Conservation (phyloP, 2,888 invertebrate genomes). For the Eumacrocentrus americanus region DNA sequence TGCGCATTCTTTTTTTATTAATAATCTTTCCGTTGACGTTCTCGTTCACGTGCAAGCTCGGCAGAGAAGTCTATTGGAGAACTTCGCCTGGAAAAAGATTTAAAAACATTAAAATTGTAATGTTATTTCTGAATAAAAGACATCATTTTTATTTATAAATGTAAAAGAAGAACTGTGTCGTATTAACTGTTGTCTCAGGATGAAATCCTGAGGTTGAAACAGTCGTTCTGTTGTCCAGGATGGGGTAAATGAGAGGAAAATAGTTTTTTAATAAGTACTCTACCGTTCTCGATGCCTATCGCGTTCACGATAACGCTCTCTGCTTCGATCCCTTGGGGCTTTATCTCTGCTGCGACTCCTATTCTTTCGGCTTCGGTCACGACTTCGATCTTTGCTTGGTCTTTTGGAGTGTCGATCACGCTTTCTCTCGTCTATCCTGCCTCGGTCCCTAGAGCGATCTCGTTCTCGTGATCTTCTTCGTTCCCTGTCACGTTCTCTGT, state of each 20-base stretch:
- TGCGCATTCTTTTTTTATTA: slow-evolving; percentile 18
- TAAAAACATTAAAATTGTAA: slow-evolving; percentile 9
- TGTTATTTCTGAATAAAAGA: neutral
- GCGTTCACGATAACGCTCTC: slow-evolving; percentile 53
- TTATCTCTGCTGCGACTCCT: slow-evolving; percentile 59
- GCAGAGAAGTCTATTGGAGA: slow-evolving; percentile 58
- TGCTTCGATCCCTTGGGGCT: slow-evolving; percentile 52
- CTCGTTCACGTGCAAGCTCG: slow-evolving; percentile 58
- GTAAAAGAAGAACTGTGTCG: too few species aligned
- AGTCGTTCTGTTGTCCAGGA: too few species aligned
- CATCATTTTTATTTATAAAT: too few species aligned
- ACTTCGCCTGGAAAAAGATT: slow-evolving; percentile 44
- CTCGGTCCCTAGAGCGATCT: slow-evolving; percentile 44
- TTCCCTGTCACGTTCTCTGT: slow-evolving; percentile 51
- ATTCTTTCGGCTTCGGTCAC: slow-evolving; percentile 52
- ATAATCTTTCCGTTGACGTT: slow-evolving; percentile 59
- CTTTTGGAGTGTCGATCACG: slow-evolving; percentile 51
- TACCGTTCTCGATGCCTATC: slow-evolving; percentile 57
- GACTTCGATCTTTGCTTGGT: slow-evolving; percentile 45
- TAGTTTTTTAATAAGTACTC: slow-evolving; percentile 23
- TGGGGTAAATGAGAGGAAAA: too few species aligned
- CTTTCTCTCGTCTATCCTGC: slow-evolving; percentile 45
- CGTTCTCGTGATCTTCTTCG: slow-evolving; percentile 42
- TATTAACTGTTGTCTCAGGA: too few species aligned
- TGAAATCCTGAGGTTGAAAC: too few species aligned